Base-by-base conservation (phyloP, 2,888 invertebrate species). In the Biston betularia region DNA sequence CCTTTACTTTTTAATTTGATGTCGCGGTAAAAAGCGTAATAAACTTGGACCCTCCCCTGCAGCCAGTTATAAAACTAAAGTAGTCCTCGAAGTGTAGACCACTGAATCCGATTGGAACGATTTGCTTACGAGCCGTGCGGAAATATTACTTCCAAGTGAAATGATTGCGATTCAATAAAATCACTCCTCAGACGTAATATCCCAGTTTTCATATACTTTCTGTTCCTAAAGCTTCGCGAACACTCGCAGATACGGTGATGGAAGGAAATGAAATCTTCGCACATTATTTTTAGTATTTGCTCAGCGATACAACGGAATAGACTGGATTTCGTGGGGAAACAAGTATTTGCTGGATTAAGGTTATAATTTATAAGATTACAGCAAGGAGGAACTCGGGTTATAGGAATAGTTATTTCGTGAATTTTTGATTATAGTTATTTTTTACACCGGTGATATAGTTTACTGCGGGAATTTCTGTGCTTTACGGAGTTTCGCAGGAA, bases 291-390 rank as follows among this genome's bases (percentile, higher is more conserved):
- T 44, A 45, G 50, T 52, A 42, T 52, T 52, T 60, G 60, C 35
- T 35, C 50, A 44, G 42, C 40, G 42, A 54, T 54, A 15, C 33
- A 14, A 14, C n/a, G 53, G 34, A 35, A 50, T 50, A 35, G 35
- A 14, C 53, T 44, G 42, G 14, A 53, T 40, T 42, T 54, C 12
- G 54, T 9, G 15, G 9, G 34, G 7, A 53, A 53, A 57, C 62
- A 67, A 66, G 38, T 14, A 53, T 53, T 53, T 38, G 11, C n/a
- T 15, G 33, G 24, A 54, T 54, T 42, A 33, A 54, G 54, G 42
- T 15, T 33, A 42, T 12, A 7, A n/a, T 42, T 63, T 63, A 60
- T 67, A 66, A 65, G 58, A 48, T 48, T 62, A 52, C 66, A 68
- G 65, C 69, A 60, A 64, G 44, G 15, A 38, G 14, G 1, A 14